Percentiles rank a stretch among this genome's conserved stretches.
phyloP scores from a whole-genome alignment of 1,140 invertebrate species.

The Drosophila pallidifrons region DNA sequence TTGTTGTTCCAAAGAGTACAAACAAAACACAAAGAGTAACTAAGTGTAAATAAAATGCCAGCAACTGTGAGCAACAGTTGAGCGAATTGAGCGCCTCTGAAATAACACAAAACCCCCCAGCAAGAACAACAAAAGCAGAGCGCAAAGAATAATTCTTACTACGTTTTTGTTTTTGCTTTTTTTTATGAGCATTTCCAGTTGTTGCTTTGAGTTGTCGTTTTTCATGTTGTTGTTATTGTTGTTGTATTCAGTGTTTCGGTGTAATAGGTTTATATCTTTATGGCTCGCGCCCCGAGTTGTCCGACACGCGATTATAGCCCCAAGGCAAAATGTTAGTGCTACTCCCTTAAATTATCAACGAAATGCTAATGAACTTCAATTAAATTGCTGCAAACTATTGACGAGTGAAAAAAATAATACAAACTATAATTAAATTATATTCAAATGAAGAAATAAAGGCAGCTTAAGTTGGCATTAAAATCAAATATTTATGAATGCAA shows the following conservation, averaged over 20 bases:
- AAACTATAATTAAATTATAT: conserved; percentile 2
- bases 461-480: not conserved
- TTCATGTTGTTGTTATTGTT: conserved; percentile 30
- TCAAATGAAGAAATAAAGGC: not conserved
- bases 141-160: conserved; percentile 33
- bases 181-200: conserved; percentile 23
- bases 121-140: conserved; percentile 8
- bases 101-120: conserved; percentile 11
- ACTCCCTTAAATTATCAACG: not conserved
- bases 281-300: conserved; percentile 40
- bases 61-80: conserved; percentile 56
- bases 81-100: conserved; percentile 49
- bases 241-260: conserved; percentile 30
- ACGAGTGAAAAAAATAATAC: not conserved
- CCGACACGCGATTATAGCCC: conserved; percentile 64
- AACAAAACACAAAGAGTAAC: conserved; percentile 50
- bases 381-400: not conserved
- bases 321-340: conserved; percentile 57
- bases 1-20: conserved; percentile 28
- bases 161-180: conserved; percentile 31
- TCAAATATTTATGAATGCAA: not conserved
- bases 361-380: not conserved
- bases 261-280: conserved; percentile 78
- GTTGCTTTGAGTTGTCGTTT: conserved; percentile 22
- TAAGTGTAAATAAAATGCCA: conserved; percentile 57